Percentiles rank a stretch among this genome's conserved stretches.
phyloP scores from a whole-genome alignment of 2,113 vertebrate genomes.

The Prinia subflava region DNA sequence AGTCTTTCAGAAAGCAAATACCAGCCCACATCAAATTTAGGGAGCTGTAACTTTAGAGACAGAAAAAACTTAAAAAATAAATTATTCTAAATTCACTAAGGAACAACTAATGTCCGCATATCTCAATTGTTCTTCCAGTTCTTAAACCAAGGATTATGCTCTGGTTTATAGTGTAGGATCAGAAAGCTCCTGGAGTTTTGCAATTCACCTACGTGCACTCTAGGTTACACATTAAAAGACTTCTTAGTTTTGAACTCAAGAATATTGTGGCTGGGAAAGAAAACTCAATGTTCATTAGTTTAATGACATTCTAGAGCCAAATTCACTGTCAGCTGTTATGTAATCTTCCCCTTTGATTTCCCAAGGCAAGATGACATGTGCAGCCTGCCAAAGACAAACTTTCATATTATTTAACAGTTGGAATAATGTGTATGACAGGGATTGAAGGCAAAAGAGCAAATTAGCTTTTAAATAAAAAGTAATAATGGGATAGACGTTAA shows the following conservation, averaged over 20 bases:
- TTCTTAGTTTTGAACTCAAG: not conserved
- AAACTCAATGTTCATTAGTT: conserved; percentile 32
- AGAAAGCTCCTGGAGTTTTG: not conserved
- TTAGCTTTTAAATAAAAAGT: conserved; percentile 60
- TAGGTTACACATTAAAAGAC: not conserved
- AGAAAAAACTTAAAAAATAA: not conserved
- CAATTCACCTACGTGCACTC: not conserved
- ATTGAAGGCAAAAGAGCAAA: conserved; percentile 41
- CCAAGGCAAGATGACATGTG: conserved; percentile 55
- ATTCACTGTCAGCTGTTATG: conserved; percentile 58
- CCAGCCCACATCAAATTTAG: not conserved
- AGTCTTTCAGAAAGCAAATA: not conserved
- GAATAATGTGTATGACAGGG: conserved; percentile 23
- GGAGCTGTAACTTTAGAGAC: not conserved
- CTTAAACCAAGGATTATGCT: not conserved
- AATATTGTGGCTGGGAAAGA: conserved; percentile 25
- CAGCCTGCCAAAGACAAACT: conserved; percentile 59
- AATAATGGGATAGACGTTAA: conserved; percentile 37
- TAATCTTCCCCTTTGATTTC: conserved; percentile 61
- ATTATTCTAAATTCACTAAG: not conserved
- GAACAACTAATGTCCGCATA: not conserved
- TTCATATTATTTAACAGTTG: conserved; percentile 52
- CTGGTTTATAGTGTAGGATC: not conserved
- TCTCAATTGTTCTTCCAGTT: not conserved
- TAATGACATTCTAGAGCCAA: conserved; percentile 66